A percentile compares a stretch with the other conserved stretches of the same genome.
These are phyloP conservation scores for Melieria crassipennis DNA, from an alignment of 2,888 invertebrate species.

Conservation along the genomic window DNA sequence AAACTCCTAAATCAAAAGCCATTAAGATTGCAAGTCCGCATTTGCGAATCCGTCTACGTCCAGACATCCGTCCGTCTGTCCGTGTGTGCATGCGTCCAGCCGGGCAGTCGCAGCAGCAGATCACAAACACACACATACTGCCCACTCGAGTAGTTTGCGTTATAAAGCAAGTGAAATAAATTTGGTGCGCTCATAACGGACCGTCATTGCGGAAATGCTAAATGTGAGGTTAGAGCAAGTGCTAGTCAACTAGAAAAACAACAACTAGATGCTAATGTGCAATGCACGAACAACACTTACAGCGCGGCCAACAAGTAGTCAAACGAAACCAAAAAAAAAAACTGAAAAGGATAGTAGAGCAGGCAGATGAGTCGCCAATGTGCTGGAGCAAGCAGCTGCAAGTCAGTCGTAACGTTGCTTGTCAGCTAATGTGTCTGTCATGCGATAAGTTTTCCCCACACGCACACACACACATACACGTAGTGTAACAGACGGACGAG, in stretches of 20 bases:
- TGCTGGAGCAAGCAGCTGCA: too few relatives aligned
- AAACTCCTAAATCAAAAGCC: slow-evolving; percentile 16
- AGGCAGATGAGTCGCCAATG: too few relatives aligned
- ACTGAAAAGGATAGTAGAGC: too few relatives aligned
- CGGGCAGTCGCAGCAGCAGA: too few relatives aligned
- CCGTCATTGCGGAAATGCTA: slow-evolving; percentile 1
- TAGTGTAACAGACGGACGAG: neutral
- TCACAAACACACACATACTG: too few relatives aligned
- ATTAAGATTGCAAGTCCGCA: slow-evolving; percentile 3
- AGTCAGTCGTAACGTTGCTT: neutral
- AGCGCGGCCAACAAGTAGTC: neutral
- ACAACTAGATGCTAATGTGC: slow-evolving; percentile 13
- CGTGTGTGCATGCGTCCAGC: neutral
- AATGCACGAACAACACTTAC: slow-evolving; percentile 4
- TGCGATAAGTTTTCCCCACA: slow-evolving; percentile 14
- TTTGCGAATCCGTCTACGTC: neutral
- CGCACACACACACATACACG: neutral
- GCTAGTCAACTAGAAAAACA: neutral
- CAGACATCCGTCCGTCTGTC: neutral
- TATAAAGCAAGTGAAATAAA: slow-evolving; percentile 10
- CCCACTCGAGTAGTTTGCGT: neutral
- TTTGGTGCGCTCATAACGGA: slow-evolving; percentile 8
- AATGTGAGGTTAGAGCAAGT: neutral
- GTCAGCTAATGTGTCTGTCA: slow-evolving; percentile 18
- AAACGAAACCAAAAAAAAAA: too few relatives aligned